phyloP scores from a whole-genome alignment of 2,797 vertebrate species.

The Pristis pectinata region DNA sequence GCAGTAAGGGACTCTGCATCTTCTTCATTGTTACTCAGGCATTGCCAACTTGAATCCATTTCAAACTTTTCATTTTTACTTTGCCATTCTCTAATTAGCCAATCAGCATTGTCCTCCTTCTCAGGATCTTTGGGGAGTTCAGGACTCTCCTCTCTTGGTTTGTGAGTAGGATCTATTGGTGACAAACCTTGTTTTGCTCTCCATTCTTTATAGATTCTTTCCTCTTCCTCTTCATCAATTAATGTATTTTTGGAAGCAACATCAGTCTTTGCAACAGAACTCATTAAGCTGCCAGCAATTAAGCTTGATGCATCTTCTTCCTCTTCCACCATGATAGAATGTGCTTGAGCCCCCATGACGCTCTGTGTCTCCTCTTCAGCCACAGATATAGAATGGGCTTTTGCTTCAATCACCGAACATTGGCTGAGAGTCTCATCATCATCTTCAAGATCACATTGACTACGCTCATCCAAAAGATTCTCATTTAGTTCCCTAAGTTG shows the following conservation, averaged over 20 bases:
- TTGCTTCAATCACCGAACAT: constrained; percentile 63
- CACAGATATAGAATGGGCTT: constrained; percentile 54
- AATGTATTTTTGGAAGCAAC: constrained; percentile 54
- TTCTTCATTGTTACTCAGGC: constrained; percentile 56
- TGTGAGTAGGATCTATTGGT: constrained; percentile 43
- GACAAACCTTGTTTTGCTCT: constrained; percentile 52
- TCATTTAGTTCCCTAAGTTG: constrained; percentile 89
- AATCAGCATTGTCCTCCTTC: constrained; percentile 58
- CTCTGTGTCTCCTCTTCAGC: constrained; percentile 53
- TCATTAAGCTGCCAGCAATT: constrained; percentile 64
- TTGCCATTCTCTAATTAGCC: constrained; percentile 80
- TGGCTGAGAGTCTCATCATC: constrained; percentile 67
- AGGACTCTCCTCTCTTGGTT: constrained; percentile 40
- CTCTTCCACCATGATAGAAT: constrained; percentile 81
- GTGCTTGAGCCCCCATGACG: constrained; percentile 63
- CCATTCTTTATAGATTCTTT: constrained; percentile 57
- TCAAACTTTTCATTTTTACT: constrained; percentile 77
- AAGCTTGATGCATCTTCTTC: constrained; percentile 65
- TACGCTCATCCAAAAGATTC: constrained; percentile 77
- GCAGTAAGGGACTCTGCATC: constrained; percentile 40
- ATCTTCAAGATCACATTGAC: constrained; percentile 51
- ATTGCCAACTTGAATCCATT: constrained; percentile 62
- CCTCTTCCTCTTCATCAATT: constrained; percentile 62
- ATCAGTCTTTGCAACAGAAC: constrained; percentile 48
- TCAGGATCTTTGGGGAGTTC: constrained; percentile 43